phyloP scores from a whole-genome alignment of 1,140 invertebrate genomes.

The Ostrea denselamellosa region DNA sequence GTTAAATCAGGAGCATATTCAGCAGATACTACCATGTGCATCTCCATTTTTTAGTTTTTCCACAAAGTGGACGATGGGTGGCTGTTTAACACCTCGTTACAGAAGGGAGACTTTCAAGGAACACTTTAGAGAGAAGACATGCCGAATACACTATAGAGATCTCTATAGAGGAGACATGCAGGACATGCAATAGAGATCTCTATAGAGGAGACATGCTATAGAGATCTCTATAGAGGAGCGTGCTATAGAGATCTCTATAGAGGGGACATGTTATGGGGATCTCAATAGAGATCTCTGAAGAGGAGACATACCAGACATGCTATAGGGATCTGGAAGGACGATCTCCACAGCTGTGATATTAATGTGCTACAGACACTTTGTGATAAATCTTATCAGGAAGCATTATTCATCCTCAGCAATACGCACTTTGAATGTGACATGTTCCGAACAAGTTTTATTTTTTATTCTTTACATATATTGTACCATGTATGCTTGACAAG shows the following conservation, averaged over 20 bases:
- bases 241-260: not conserved
- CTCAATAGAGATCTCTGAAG: too few relatives aligned
- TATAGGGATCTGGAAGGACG: not conserved
- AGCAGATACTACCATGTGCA: too few relatives aligned
- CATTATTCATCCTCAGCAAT: slow-evolving; percentile 21
- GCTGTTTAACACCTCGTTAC: slow-evolving; percentile 66
- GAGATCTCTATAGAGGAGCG: not conserved
- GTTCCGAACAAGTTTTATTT: slow-evolving; percentile 35
- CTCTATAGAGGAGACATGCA: not conserved
- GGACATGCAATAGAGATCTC: not conserved
- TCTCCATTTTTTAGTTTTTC: slow-evolving; percentile 66
- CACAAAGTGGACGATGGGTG: slow-evolving; percentile 66
- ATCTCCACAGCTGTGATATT: slow-evolving; percentile 4
- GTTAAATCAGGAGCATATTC: too few relatives aligned
- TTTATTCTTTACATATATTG: not conserved
- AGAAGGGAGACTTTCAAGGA: slow-evolving; percentile 50
- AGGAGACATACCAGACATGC: too few relatives aligned
- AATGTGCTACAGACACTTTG: slow-evolving; percentile 10
- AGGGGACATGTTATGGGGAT: not conserved
- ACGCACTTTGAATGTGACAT: not conserved
- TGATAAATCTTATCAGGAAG: slow-evolving; percentile 22
- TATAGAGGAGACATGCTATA: too few relatives aligned
- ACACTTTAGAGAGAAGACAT: not conserved
- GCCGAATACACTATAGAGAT: not conserved
- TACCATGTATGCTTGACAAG: slow-evolving; percentile 14